Base-by-base conservation (phyloP, 2,113 vertebrate species). In the Hiodon tergisus region DNA sequence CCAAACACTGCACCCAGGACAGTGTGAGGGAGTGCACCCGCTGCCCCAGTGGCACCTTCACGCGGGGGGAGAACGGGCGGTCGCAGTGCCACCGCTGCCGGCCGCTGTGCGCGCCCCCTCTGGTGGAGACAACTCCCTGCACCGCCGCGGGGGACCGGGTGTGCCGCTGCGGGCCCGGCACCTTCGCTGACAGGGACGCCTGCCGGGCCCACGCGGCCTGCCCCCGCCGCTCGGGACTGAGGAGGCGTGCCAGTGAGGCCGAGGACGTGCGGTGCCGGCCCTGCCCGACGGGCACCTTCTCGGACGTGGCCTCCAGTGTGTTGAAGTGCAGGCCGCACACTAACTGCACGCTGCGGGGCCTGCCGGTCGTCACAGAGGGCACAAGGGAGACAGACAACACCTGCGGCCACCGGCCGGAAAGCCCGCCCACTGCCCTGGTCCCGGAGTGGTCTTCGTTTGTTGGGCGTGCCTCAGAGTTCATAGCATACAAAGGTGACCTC, bases 261-360 rank as follows among this genome's bases (percentile, higher is more conserved):
- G 94, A 96, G 87, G 94, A 98, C 0, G 93, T 95, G 73, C 82
- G 91, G 86, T 99, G 96, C 79, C 95, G 91, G 87, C 89, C 80
- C 3, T 99, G 96, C 83, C 85, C 84, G 78, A 91, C 84, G 69
- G 95, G 95, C 76, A 96, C 94, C 75, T 99, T 94, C 90, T 98
- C 97, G 72, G 86, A 91, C 62, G 88, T 88, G 88, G 84, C 90
- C 83, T 98, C 96, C 53, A 93, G 87, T 52, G 84, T 88, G 54
- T 78, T 87, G 83, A 94, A 83, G 90, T 99, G 97, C 85, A 92
- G 81, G 87, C 78, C 86, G 0, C 91, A 94, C 88, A 94, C 91
- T 11, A 88, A 96, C 90, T 99, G 97, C 88, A 87, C 84, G 76
- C 86, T 84, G 79, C 93, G 85, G 78, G 95, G 92, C 71, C 86